Percentiles rank a stretch among this genome's conserved stretches.
Conservation (phyloP, 1,140 invertebrate genomes). For the Ips typographus region DNA sequence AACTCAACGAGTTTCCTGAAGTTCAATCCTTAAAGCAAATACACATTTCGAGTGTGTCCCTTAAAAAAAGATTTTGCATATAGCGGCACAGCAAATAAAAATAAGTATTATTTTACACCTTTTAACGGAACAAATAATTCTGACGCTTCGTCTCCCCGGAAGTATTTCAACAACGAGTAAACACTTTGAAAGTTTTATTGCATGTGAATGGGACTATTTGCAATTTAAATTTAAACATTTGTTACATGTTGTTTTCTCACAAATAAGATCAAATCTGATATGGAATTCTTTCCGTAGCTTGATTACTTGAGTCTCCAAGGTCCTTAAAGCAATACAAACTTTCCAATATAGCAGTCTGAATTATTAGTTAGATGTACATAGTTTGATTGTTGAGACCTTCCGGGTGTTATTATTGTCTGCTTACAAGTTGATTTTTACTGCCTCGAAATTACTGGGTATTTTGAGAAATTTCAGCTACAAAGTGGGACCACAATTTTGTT, state of each 20-base stretch:
- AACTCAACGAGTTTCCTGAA: no score
- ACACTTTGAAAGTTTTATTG: conserved; percentile 7
- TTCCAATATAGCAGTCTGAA: background rate
- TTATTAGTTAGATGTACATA: conserved; percentile 7
- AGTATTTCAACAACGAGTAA: background rate
- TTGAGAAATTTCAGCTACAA: background rate
- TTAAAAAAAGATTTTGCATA: no score
- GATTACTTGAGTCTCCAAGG: background rate
- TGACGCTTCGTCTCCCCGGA: background rate
- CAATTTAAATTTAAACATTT: no score
- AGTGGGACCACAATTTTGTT: no score
- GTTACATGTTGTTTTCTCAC: no score
- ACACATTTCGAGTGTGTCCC: no score
- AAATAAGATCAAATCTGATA: no score
- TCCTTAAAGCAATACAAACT: background rate
- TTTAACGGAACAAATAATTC: background rate
- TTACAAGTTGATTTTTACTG: conserved; percentile 2
- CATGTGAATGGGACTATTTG: background rate
- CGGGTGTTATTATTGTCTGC: background rate
- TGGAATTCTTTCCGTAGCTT: no score
- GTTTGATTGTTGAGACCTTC: background rate
- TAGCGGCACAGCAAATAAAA: no score
- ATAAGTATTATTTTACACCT: no score
- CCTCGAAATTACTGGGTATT: background rate
- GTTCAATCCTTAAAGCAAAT: no score